phyloP scores from a whole-genome alignment of 2,888 invertebrate genomes.

The Drosophila leonis region DNA sequence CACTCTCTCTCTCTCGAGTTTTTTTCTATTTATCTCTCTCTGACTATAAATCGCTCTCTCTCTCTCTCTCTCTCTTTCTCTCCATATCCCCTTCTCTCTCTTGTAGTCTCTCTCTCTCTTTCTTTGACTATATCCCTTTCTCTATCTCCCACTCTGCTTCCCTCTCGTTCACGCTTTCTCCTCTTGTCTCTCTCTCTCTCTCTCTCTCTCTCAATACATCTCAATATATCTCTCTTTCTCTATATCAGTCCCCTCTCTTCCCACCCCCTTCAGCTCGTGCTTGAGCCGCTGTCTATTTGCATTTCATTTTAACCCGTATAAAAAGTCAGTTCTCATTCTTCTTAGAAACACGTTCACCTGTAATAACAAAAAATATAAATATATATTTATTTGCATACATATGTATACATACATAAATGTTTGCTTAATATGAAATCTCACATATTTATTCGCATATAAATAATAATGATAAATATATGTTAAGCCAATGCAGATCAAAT shows the following conservation, averaged over 20 bases:
- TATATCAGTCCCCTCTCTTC: background rate
- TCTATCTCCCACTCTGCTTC: too few relatives aligned
- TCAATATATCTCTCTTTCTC: too few relatives aligned
- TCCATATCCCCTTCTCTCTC: too few relatives aligned
- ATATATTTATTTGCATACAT: background rate
- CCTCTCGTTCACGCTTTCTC: too few relatives aligned
- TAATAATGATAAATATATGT: slow-evolving; percentile 8
- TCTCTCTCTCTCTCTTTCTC: background rate
- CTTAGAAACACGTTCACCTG: background rate
- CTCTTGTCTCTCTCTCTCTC: too few relatives aligned
- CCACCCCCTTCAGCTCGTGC: background rate
- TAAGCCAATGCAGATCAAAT: slow-evolving; percentile 2
- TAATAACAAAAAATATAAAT: too few relatives aligned
- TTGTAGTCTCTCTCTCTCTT: too few relatives aligned
- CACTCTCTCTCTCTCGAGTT: too few relatives aligned
- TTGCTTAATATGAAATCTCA: background rate
- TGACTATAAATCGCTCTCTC: background rate
- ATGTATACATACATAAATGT: background rate
- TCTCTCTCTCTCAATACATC: too few relatives aligned
- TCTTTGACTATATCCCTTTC: too few relatives aligned
- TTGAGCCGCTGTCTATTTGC: background rate
- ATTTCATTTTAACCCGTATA: background rate
- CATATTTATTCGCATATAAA: slow-evolving; percentile 3
- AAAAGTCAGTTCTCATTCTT: background rate
- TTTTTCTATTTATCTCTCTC: background rate